A percentile compares a stretch with the other conserved stretches of the same genome.
phyloP scores from a whole-genome alignment of 2,113 vertebrate genomes.

The Noctilio leporinus region DNA sequence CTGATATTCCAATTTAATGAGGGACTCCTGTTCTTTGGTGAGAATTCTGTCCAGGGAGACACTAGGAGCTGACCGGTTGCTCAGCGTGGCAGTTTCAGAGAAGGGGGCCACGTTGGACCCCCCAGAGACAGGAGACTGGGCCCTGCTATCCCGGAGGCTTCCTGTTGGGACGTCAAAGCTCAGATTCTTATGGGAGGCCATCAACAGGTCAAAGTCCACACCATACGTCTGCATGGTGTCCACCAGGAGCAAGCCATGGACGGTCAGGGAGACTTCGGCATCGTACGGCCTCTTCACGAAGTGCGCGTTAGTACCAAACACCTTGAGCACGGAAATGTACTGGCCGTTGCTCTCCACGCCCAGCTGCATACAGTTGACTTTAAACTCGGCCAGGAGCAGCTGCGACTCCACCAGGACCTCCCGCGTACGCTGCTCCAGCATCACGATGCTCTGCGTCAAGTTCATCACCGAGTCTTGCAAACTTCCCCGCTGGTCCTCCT shows the following conservation, averaged over 20 bases:
- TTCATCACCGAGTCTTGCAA: constrained; percentile 92
- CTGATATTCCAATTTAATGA: constrained; percentile 96
- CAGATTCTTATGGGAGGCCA: constrained; percentile 97
- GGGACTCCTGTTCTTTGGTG: constrained; percentile 87
- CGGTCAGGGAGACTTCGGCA: constrained; percentile 91
- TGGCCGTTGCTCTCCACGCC: constrained; percentile 93
- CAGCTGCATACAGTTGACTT: constrained; percentile 96
- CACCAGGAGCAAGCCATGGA: constrained; percentile 93
- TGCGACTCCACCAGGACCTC: constrained; percentile 96
- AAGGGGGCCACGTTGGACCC: constrained; percentile 23
- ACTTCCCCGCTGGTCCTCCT: constrained; percentile 86
- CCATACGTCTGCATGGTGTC: constrained; percentile 97
- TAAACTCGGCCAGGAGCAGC: constrained; percentile 94
- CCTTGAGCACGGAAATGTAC: constrained; percentile 97
- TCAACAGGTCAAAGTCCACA: constrained; percentile 95
- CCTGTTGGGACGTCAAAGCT: constrained; percentile 96
- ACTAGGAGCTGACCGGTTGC: neutral
- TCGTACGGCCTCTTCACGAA: constrained; percentile 98
- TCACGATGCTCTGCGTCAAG: constrained; percentile 92
- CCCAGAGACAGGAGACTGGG: constrained; percentile 85
- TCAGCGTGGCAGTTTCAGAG: neutral
- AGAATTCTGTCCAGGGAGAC: constrained; percentile 44
- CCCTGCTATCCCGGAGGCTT: constrained; percentile 90
- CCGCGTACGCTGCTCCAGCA: constrained; percentile 92
- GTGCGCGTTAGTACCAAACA: constrained; percentile 94